phyloP scores from a whole-genome alignment of 2,888 invertebrate genomes.

The Encarsia formosa region DNA sequence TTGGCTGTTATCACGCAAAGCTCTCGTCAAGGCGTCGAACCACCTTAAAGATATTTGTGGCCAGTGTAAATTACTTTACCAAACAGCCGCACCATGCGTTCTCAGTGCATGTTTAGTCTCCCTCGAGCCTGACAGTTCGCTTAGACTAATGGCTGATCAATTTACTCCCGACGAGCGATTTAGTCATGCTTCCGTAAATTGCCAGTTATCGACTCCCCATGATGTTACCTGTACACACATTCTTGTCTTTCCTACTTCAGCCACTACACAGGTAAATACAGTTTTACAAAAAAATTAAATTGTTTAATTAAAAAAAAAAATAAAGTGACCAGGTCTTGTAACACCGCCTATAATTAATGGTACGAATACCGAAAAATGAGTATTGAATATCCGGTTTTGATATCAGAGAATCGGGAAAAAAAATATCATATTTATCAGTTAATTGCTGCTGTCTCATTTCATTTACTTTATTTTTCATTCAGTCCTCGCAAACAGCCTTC shows the following conservation, averaged over 20 bases:
- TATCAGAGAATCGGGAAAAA: no score
- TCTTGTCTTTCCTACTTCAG: conserved; percentile 95
- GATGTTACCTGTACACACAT: conserved; percentile 98
- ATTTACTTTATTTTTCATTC: no score
- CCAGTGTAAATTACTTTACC: conserved; percentile 79
- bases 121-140: conserved; percentile 78
- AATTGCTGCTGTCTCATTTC: no score
- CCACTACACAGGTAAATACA: conserved; percentile 75
- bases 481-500: conserved; percentile 71
- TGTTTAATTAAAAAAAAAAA: not conserved
- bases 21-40: conserved; percentile 80
- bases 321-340: no score
- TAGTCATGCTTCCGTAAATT: conserved; percentile 81
- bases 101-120: conserved; percentile 97
- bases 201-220: conserved; percentile 88
- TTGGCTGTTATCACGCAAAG: conserved; percentile 86
- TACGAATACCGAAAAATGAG: no score
- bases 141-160: conserved; percentile 90
- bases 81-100: conserved; percentile 82
- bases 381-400: no score
- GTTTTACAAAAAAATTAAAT: not conserved
- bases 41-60: conserved; percentile 87
- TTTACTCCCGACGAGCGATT: conserved; percentile 94
- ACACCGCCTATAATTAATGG: no score
- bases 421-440: no score